phyloP scores from a whole-genome alignment of 2,113 vertebrate genomes.

The Morone chrysops region DNA sequence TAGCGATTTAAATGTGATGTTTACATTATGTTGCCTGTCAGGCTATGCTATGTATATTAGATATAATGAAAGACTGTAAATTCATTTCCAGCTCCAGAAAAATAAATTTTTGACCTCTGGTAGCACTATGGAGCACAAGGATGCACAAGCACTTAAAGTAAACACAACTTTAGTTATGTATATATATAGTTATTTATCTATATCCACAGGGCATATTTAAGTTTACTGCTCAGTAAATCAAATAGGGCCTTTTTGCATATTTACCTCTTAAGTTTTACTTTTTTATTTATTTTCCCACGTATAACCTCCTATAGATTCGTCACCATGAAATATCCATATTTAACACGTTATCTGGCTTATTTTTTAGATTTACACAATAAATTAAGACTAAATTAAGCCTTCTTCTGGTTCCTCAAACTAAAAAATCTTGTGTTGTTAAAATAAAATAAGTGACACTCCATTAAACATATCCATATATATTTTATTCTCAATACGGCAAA shows the following conservation, averaged over 20 bases:
- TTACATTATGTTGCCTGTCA: too few relatives aligned
- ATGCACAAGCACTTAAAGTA: background rate
- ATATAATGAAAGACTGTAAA: background rate
- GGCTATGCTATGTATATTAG: too few relatives aligned
- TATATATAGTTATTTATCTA: too few relatives aligned
- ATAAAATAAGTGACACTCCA: slow-evolving; percentile 20
- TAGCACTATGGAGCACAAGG: background rate
- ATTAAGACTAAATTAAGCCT: background rate
- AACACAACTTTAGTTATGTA: background rate
- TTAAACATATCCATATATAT: slow-evolving; percentile 87
- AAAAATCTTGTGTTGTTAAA: background rate
- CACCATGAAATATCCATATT: too few relatives aligned
- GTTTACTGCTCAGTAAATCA: background rate
- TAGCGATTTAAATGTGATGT: too few relatives aligned
- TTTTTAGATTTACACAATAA: background rate
- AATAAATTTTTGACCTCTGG: background rate
- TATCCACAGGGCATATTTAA: background rate
- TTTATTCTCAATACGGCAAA: slow-evolving; percentile 99
- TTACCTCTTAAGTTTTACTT: background rate
- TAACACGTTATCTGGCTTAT: background rate
- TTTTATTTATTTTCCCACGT: background rate
- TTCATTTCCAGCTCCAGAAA: background rate
- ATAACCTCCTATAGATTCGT: too few relatives aligned
- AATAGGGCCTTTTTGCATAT: background rate
- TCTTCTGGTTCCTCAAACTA: background rate